Percentiles rank a stretch among this genome's conserved stretches.
Evolutionary conservation across 2,797 vertebrate genomes (phyloP).

Genomic region (Macroramphosus scolopax): DNA sequence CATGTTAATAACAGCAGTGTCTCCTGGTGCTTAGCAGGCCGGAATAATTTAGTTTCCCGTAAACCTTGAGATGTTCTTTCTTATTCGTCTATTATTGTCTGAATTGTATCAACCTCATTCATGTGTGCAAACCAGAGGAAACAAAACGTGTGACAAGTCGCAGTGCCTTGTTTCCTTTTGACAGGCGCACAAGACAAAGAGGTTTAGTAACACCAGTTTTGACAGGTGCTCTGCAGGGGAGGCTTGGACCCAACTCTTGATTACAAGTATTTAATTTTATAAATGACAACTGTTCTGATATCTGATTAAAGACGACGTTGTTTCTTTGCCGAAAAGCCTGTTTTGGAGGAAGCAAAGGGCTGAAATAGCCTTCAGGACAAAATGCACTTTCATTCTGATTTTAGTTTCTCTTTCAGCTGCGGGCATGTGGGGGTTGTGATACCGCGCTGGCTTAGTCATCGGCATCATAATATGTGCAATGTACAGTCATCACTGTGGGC

Average conservation of each 20-base stretch:
- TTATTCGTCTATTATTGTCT: conserved; percentile 1
- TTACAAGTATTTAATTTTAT: too few species aligned
- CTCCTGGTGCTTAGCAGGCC: conserved; percentile 35
- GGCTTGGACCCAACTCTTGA: conserved; percentile 9
- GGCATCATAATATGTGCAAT: conserved; percentile 26
- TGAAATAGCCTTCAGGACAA: conserved; percentile 37
- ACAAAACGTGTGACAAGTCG: too few species aligned
- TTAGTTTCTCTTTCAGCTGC: conserved; percentile 26
- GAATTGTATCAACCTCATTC: not conserved
- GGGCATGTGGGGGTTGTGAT: conserved; percentile 37
- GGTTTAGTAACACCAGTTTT: not conserved
- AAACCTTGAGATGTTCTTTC: conserved; percentile 12
- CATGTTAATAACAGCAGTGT: conserved; percentile 24
- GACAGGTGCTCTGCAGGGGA: conserved; percentile 13
- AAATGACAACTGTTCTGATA: conserved; percentile 1
- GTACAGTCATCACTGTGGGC: conserved; percentile 9
- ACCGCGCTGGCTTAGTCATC: conserved; percentile 40
- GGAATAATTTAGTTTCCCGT: conserved; percentile 29
- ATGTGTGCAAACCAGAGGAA: too few species aligned
- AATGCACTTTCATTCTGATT: conserved; percentile 41
- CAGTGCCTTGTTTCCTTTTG: not conserved
- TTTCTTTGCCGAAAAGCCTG: conserved; percentile 14
- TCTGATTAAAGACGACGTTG: too few species aligned
- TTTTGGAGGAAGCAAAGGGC: conserved; percentile 23
- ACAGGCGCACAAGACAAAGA: not conserved